Percentiles rank a stretch among this genome's conserved stretches.
Conservation (phyloP, 2,797 vertebrate species). For the Telmatherina bonti region DNA sequence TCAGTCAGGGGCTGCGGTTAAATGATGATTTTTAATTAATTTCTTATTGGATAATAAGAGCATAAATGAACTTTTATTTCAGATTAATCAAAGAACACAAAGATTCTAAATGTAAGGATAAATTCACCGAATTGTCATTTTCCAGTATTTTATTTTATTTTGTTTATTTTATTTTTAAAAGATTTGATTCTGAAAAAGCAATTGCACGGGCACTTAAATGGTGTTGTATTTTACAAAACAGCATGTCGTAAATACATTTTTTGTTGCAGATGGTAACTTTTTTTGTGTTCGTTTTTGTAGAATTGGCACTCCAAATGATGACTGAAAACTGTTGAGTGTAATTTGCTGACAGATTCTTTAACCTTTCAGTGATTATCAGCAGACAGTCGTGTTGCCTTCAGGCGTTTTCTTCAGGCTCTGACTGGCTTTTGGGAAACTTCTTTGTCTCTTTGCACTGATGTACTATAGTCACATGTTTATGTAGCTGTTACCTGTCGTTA, state of each 20-base stretch:
- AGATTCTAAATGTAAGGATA: neutral
- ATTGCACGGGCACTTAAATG: neutral
- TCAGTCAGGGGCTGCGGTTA: neutral
- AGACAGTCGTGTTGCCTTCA: conserved; percentile 25
- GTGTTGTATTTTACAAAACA: neutral
- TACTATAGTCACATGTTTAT: neutral
- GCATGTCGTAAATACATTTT: neutral
- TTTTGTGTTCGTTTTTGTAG: neutral
- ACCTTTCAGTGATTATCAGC: conserved; percentile 31
- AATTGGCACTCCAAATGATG: conserved; percentile 8
- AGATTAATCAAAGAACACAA: neutral
- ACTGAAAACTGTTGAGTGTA: conserved; percentile 29
- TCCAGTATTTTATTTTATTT: neutral
- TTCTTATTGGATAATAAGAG: neutral
- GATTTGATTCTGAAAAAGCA: neutral
- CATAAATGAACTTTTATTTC: neutral
- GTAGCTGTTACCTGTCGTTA: neutral
- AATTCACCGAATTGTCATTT: neutral
- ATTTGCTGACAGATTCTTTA: conserved; percentile 39
- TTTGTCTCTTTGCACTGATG: neutral
- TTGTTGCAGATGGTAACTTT: neutral
- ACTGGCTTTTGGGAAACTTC: neutral
- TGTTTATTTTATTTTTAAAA: neutral
- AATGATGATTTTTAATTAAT: neutral
- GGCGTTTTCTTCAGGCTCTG: neutral